Evolutionary conservation across 2,888 invertebrate genomes (phyloP).

Genomic region (Limnephilus rhombicus): DNA sequence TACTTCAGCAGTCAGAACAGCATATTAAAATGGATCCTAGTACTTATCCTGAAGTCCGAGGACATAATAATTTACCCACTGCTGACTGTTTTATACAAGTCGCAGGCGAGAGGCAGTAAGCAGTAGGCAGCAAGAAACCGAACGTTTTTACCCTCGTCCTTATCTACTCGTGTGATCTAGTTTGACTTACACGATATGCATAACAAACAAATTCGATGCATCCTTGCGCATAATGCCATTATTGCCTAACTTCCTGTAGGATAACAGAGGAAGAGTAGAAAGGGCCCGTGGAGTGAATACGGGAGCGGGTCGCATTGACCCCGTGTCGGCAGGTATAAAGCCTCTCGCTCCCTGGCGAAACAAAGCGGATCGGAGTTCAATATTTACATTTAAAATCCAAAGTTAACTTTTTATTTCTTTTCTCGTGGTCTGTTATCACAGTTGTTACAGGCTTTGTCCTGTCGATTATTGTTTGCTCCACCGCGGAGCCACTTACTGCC

Average conservation of each 20-base stretch:
- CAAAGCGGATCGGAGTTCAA: conserved; percentile 66
- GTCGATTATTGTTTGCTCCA: conserved; percentile 64
- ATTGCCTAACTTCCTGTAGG: conserved; percentile 55
- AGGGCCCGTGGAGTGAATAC: conserved; percentile 25
- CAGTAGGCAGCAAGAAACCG: conserved; percentile 24
- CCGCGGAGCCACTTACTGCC: conserved; percentile 50
- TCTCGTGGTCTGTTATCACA: conserved; percentile 64
- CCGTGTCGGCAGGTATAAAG: conserved; percentile 56
- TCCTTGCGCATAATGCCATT: conserved; percentile 49
- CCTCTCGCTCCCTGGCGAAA: conserved; percentile 53
- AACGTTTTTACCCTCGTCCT: conserved; percentile 45
- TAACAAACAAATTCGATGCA: conserved; percentile 62
- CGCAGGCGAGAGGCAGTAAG: background rate
- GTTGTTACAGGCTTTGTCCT: conserved; percentile 65
- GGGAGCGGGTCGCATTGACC: conserved; percentile 43
- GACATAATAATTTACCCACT: background rate
- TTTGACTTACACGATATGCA: conserved; percentile 59
- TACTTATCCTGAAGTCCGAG: background rate
- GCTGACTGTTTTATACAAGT: background rate
- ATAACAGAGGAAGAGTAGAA: conserved; percentile 25
- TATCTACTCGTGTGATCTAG: conserved; percentile 58
- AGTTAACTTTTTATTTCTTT: conserved; percentile 60
- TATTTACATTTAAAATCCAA: conserved; percentile 66
- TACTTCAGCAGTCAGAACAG: background rate
- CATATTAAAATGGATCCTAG: background rate